Conservation (phyloP, 2,113 vertebrate species). For the Ranitomeya imitator region DNA sequence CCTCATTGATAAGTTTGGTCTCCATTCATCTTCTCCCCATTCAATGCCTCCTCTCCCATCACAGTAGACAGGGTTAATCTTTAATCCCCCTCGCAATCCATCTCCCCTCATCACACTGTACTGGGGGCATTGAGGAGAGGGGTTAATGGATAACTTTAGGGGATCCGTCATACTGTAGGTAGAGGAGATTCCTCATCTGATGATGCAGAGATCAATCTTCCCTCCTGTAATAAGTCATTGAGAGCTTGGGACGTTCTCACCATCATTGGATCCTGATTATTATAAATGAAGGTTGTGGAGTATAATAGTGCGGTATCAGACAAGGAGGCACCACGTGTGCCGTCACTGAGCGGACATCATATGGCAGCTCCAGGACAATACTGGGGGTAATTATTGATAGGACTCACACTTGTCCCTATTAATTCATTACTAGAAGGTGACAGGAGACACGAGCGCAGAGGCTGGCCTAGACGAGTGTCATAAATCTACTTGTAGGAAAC, state of each 20-base stretch:
- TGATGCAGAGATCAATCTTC: neutral
- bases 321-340: neutral
- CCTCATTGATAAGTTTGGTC: neutral
- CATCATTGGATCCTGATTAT: neutral
- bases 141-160: slow-evolving; percentile 27
- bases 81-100: slow-evolving; percentile 39
- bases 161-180: neutral
- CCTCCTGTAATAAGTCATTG: neutral
- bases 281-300: neutral
- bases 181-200: neutral
- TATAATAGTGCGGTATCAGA: neutral
- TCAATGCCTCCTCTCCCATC: neutral
- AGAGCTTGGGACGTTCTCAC: too few species aligned
- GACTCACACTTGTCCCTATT: slow-evolving; percentile 2
- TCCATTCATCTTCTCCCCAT: slow-evolving; percentile 25
- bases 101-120: slow-evolving; percentile 2
- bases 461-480: neutral
- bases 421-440: neutral
- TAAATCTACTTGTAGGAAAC: slow-evolving; percentile 8
- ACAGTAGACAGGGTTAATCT: slow-evolving; percentile 27
- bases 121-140: neutral
- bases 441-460: neutral
- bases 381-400: neutral
- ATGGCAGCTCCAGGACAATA: neutral
- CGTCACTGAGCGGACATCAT: neutral